Conservation (phyloP, 64 coral and sea anemone species). For the Montipora capricornis region DNA sequence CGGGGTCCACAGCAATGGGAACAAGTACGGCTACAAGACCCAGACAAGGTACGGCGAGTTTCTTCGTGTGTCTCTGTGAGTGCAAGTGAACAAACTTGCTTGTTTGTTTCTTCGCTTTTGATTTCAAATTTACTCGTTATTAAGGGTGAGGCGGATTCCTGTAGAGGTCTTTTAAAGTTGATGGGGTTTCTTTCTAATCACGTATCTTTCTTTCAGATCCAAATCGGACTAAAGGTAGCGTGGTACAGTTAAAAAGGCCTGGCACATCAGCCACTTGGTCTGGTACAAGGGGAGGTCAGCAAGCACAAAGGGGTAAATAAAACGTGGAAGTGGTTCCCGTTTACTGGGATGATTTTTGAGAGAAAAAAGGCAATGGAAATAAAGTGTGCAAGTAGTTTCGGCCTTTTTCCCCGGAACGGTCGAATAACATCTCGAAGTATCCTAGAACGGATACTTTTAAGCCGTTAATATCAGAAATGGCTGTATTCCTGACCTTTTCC, state of each 20-base stretch:
- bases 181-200: background rate
- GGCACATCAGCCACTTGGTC: slow-evolving; percentile 33
- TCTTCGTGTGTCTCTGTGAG: no score
- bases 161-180: background rate
- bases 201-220: slow-evolving; percentile 3
- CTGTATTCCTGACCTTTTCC: no score
- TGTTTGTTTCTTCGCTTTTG: background rate
- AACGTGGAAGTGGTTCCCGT: no score
- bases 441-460: no score
- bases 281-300: slow-evolving; percentile 12
- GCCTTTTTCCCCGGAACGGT: no score
- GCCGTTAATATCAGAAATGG: no score
- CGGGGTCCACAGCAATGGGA: background rate
- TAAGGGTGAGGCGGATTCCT: no score
- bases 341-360: no score
- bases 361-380: no score
- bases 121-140: background rate
- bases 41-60: background rate
- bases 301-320: slow-evolving; percentile 20
- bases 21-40: background rate
- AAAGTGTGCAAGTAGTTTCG: no score
- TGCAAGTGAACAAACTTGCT: background rate
- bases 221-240: background rate
- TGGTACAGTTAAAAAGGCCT: slow-evolving; percentile 59
- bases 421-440: no score